These are phyloP conservation scores for Cnemophilus loriae DNA, from an alignment of 2,113 vertebrate species.

Conservation along the genomic window DNA sequence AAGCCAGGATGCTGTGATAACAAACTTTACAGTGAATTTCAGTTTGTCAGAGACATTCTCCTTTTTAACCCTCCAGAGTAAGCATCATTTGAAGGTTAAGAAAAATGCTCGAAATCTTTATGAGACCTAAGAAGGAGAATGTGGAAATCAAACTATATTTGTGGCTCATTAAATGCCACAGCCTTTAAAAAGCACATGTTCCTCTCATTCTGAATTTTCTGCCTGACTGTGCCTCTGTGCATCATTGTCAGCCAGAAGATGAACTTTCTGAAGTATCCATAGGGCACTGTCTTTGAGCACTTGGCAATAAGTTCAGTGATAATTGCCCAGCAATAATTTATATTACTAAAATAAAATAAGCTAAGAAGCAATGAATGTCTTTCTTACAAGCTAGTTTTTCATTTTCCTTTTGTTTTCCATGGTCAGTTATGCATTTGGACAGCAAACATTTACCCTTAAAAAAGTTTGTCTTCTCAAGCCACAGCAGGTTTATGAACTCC, in stretches of 20 bases:
- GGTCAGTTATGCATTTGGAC: neutral
- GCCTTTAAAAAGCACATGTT: neutral
- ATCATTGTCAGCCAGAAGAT: neutral
- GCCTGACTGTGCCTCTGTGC: neutral
- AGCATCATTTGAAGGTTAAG: neutral
- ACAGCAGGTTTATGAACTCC: neutral
- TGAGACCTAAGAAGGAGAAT: neutral
- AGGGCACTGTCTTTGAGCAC: neutral
- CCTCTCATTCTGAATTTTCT: neutral
- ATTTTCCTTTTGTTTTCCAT: neutral
- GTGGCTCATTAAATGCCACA: neutral
- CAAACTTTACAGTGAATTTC: neutral
- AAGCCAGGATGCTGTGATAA: neutral
- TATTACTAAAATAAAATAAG: neutral
- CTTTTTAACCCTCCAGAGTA: neutral
- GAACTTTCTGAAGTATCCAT: neutral
- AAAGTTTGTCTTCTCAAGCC: neutral
- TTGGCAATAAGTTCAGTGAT: neutral
- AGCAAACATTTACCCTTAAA: neutral
- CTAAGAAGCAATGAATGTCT: neutral
- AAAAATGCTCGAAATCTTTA: neutral
- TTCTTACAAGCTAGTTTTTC: neutral
- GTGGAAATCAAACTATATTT: neutral
- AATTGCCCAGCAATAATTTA: neutral
- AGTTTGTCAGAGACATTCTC: neutral